These are phyloP conservation scores for Hydrotaea cyrtoneurina DNA, from an alignment of 2,888 invertebrate genomes.

Conservation along the genomic window DNA sequence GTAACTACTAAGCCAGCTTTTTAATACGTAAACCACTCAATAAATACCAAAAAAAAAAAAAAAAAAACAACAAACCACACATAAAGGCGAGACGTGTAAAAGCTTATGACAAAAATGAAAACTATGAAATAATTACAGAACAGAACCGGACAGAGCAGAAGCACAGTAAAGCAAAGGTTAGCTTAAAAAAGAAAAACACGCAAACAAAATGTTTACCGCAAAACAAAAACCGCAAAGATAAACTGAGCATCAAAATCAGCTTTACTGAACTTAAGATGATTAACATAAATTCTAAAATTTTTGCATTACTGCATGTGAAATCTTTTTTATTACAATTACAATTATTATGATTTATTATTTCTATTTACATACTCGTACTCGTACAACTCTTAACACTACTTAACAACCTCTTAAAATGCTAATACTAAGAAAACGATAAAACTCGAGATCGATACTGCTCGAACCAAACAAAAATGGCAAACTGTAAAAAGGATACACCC, in stretches of 20 bases:
- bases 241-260: slow-evolving; percentile 63
- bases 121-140: too few relatives aligned
- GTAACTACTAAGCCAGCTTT: slow-evolving; percentile 27
- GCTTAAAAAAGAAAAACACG: neutral
- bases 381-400: slow-evolving; percentile 41
- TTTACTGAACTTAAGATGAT: slow-evolving; percentile 65
- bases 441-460: slow-evolving; percentile 24
- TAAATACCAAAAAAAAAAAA: too few relatives aligned
- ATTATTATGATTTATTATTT: slow-evolving; percentile 38
- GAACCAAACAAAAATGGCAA: neutral
- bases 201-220: neutral
- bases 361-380: slow-evolving; percentile 52
- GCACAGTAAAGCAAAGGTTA: neutral
- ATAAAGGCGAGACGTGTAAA: neutral
- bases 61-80: neutral
- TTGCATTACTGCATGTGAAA: slow-evolving; percentile 64
- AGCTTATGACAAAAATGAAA: neutral
- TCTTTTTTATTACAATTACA: slow-evolving; percentile 50
- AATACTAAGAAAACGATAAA: slow-evolving; percentile 24
- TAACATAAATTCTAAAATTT: slow-evolving; percentile 67
- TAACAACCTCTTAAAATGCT: slow-evolving; percentile 33
- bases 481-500: neutral
- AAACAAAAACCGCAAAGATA: slow-evolving; percentile 19
- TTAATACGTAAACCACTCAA: neutral
- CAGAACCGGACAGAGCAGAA: neutral